A percentile compares a stretch with the other conserved stretches of the same genome.
phyloP scores from a whole-genome alignment of 2,113 vertebrate genomes.

The Lophius piscatorius region DNA sequence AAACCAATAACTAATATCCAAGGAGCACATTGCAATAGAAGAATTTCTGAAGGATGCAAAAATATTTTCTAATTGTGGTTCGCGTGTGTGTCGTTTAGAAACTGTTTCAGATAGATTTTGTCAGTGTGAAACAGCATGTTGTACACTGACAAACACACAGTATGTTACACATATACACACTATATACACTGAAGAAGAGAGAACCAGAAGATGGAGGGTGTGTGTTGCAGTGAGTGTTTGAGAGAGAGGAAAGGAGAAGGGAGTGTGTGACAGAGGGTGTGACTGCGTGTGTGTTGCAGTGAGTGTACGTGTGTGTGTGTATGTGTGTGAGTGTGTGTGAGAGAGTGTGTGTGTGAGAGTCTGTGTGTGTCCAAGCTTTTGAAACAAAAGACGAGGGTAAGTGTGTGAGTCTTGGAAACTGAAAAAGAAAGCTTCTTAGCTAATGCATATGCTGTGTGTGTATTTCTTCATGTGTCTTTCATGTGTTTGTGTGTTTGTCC shows the following conservation, averaged over 20 bases:
- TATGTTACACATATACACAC: too few species aligned
- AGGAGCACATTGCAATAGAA: too few species aligned
- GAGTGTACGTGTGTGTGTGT: constrained; percentile 37
- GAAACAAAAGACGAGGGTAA: constrained; percentile 58
- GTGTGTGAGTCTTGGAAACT: constrained; percentile 66
- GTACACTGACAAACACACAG: too few species aligned
- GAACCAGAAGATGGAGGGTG: constrained; percentile 14
- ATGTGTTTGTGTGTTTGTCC: constrained; percentile 35
- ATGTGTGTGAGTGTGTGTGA: constrained; percentile 23
- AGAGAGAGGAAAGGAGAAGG: constrained; percentile 47
- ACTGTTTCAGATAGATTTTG: background rate
- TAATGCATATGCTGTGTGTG: constrained; percentile 61
- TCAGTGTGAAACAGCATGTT: too few species aligned
- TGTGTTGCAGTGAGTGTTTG: constrained; percentile 35
- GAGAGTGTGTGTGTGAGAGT: constrained; percentile 10
- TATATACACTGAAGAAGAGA: background rate
- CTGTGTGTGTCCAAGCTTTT: constrained; percentile 55
- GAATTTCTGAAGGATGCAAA: too few species aligned
- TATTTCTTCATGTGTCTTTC: constrained; percentile 31
- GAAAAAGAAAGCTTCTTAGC: constrained; percentile 70
- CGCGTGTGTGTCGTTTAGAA: too few species aligned
- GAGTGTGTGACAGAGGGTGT: too few species aligned
- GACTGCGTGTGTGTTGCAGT: too few species aligned
- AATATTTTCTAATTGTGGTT: too few species aligned
- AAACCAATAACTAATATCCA: too few species aligned